Evolutionary conservation across 2,888 invertebrate species (phyloP).

Genomic region (Pimpla rufipes): DNA sequence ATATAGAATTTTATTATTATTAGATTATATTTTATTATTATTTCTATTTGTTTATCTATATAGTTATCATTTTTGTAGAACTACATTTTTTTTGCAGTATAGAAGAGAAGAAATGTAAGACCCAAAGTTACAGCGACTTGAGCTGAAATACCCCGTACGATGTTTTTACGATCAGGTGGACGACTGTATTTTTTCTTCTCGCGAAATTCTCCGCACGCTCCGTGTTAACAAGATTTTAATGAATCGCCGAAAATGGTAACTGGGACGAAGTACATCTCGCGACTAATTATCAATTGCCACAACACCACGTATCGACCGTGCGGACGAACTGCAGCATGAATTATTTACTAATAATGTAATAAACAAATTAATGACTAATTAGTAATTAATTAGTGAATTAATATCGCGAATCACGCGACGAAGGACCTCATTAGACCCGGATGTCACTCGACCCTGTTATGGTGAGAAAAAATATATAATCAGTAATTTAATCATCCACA

Average conservation of each 20-base stretch:
- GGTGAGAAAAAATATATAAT: background rate
- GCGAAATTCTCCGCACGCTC: background rate
- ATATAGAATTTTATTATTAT: no score
- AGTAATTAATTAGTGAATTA: background rate
- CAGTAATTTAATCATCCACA: background rate
- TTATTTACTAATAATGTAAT: background rate
- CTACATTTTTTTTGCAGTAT: background rate
- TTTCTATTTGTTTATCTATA: no score
- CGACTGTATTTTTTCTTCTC: background rate
- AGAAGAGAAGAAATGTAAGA: background rate
- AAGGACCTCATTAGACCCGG: background rate
- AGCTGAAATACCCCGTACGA: background rate
- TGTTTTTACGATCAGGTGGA: background rate
- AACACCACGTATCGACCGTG: background rate
- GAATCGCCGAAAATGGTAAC: background rate
- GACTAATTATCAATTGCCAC: constrained; percentile 1
- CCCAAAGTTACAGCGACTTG: background rate
- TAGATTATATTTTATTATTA: no score
- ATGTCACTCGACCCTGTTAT: background rate
- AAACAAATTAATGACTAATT: background rate
- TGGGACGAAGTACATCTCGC: background rate
- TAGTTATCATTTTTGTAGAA: no score
- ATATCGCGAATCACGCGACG: background rate
- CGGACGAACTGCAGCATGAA: background rate
- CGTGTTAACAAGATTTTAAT: constrained; percentile 1